These are phyloP conservation scores for Cactoblastis cactorum DNA, from an alignment of 2,888 invertebrate genomes.

Conservation along the genomic window DNA sequence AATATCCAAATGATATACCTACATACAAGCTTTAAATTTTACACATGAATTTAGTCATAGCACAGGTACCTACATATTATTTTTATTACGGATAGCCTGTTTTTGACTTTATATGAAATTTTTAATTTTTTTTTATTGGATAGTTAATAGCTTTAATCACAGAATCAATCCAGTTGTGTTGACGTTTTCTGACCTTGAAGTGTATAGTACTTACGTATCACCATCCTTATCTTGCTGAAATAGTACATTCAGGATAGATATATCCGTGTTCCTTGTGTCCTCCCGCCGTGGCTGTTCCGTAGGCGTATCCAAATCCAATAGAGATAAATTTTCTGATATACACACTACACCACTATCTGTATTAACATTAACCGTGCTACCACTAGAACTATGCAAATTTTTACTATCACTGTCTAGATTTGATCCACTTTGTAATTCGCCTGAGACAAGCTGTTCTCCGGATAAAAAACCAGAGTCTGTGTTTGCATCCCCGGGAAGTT, in stretches of 20 bases:
- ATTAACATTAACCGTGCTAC: conserved; percentile 25
- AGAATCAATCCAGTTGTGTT: not conserved
- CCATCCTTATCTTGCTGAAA: conserved; percentile 91
- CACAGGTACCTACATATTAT: no score
- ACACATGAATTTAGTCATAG: no score
- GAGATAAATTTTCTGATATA: conserved; percentile 81
- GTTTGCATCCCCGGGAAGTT: conserved; percentile 51
- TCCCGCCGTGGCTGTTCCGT: conserved; percentile 26
- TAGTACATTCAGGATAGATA: conserved; percentile 81
- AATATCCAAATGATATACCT: no score
- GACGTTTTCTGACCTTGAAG: not conserved
- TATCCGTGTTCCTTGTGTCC: conserved; percentile 27
- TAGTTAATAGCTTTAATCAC: not conserved
- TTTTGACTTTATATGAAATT: no score
- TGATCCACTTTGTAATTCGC: conserved; percentile 25
- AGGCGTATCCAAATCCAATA: conserved; percentile 55
- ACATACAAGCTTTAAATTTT: no score
- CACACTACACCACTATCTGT: conserved; percentile 83
- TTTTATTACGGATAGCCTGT: no score
- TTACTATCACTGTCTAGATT: conserved; percentile 34
- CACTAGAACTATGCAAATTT: conserved; percentile 40
- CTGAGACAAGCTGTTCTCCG: conserved; percentile 40
- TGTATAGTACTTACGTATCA: conserved; percentile 87
- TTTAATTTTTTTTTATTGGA: not conserved
- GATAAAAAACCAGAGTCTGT: conserved; percentile 64